Percentiles rank a stretch among this genome's conserved stretches.
Evolutionary conservation across 2,797 vertebrate genomes (phyloP).

Genomic region (Pantherophis vulpinus): DNA sequence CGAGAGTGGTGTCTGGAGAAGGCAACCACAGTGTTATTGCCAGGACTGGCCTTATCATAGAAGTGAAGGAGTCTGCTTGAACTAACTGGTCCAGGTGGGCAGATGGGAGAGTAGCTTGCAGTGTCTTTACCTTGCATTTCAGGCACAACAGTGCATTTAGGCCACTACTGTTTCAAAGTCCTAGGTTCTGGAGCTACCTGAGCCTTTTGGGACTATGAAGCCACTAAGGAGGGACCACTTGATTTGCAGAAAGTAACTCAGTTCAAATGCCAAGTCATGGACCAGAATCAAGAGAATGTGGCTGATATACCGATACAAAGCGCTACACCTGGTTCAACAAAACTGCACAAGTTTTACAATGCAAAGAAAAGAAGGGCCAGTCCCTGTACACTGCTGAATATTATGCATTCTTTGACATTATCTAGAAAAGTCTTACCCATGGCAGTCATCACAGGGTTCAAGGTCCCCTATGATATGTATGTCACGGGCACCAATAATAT

Average conservation of each 20-base stretch:
- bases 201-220: background rate
- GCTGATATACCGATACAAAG: background rate
- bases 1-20: background rate
- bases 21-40: background rate
- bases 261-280: background rate
- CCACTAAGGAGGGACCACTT: background rate
- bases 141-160: background rate
- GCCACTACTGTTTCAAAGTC: background rate
- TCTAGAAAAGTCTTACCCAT: background rate
- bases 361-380: background rate
- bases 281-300: background rate
- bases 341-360: background rate
- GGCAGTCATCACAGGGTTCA: too few relatives aligned
- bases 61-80: background rate
- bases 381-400: background rate
- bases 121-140: background rate
- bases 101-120: background rate
- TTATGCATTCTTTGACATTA: background rate
- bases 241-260: background rate
- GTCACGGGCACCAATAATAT: background rate
- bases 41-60: background rate
- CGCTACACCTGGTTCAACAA: background rate
- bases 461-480: background rate
- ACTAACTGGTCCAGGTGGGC: background rate
- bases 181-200: background rate